Conservation (phyloP, 2,113 vertebrate genomes). For the Python bivittatus region DNA sequence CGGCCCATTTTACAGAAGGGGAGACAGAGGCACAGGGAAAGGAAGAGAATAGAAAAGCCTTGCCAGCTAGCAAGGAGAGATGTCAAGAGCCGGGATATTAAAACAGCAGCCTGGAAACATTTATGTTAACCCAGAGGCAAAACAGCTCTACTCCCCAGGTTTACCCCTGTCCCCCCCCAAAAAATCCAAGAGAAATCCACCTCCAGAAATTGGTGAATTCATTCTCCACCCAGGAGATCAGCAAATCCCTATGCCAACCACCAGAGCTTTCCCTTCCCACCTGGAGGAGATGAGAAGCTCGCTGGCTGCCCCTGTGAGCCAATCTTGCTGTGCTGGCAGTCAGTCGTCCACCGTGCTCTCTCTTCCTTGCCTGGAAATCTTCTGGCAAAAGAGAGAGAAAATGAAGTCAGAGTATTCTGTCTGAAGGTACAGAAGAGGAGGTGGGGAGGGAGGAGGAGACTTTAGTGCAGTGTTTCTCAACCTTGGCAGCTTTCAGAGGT, state of each 20-base stretch:
- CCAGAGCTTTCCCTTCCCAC: neutral
- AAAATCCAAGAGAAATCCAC: neutral
- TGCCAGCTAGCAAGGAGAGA: neutral
- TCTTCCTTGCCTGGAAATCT: neutral
- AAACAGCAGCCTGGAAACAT: neutral
- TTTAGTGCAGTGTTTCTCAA: neutral
- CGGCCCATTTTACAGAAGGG: neutral
- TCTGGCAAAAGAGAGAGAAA: neutral
- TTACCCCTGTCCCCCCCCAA: neutral
- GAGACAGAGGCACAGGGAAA: neutral
- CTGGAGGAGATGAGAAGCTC: neutral
- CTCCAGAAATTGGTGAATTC: neutral
- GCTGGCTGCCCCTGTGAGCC: neutral
- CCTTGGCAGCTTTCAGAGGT: too few species aligned
- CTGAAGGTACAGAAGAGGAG: neutral
- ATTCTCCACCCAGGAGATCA: neutral
- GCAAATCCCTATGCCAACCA: too few species aligned
- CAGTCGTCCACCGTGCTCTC: neutral
- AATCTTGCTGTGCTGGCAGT: neutral
- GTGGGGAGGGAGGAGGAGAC: neutral
- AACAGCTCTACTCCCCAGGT: too few species aligned
- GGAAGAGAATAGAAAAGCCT: neutral
- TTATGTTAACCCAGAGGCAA: too few species aligned
- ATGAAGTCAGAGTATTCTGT: neutral
- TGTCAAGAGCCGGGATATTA: neutral